phyloP scores from a whole-genome alignment of 2,888 invertebrate species.

The Eupithecia pulchellata region DNA sequence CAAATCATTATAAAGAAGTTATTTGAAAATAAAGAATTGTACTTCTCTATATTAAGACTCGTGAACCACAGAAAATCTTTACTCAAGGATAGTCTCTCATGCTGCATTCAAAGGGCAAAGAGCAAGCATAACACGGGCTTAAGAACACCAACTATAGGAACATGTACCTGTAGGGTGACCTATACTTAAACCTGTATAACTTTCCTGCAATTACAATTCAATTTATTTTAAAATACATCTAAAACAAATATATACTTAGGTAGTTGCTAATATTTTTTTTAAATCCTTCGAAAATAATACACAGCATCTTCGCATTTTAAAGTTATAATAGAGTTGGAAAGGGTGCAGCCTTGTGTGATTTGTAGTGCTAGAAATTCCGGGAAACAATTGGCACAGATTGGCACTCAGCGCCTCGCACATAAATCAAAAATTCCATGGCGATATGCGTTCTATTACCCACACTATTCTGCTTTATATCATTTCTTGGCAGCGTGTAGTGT shows the following conservation, averaged over 20 bases:
- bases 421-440: conserved; percentile 53
- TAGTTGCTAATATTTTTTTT: no score
- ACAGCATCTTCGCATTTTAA: neutral
- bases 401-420: conserved; percentile 51
- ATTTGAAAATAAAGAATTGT: no score
- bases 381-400: conserved; percentile 54
- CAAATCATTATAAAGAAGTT: neutral
- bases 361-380: conserved; percentile 31
- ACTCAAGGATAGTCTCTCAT: no score
- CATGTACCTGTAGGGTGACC: neutral
- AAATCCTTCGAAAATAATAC: neutral
- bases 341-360: conserved; percentile 1
- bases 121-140: no score
- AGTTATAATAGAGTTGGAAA: neutral
- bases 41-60: no score
- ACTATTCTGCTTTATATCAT: conserved; percentile 48
- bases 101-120: no score
- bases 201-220: neutral
- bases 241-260: no score
- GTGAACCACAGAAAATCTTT: no score
- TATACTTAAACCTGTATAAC: neutral
- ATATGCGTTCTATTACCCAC: conserved; percentile 52
- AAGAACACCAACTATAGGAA: neutral
- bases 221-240: neutral
- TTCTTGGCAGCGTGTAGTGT: conserved; percentile 45